phyloP scores from a whole-genome alignment of 92 coral and sea anemone genomes.

The Palythoa grandis region DNA sequence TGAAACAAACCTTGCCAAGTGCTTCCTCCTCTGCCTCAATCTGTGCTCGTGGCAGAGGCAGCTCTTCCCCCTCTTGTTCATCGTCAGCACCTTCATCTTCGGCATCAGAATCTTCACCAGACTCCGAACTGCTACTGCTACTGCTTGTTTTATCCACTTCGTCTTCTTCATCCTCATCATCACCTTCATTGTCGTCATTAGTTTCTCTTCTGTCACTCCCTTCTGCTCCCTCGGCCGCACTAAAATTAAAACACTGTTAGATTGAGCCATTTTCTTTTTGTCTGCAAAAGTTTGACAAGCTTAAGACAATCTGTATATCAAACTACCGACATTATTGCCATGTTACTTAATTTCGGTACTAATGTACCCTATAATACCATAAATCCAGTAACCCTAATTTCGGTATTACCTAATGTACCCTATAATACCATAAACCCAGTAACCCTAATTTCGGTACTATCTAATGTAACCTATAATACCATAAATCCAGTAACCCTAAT shows the following conservation, averaged over 20 bases:
- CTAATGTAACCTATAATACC: neutral
- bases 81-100: slow-evolving; percentile 94
- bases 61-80: slow-evolving; percentile 69
- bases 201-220: slow-evolving; percentile 52
- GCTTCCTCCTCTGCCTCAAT: slow-evolving; percentile 95
- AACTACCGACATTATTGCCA: too few relatives aligned
- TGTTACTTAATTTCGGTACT: too few relatives aligned
- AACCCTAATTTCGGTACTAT: too few relatives aligned
- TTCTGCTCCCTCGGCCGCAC: slow-evolving; percentile 84
- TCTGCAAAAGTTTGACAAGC: neutral
- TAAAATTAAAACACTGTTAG: slow-evolving; percentile 21
- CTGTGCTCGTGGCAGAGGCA: slow-evolving; percentile 83
- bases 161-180: slow-evolving; percentile 60
- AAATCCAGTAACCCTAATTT: too few relatives aligned
- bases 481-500: neutral
- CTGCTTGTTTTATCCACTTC: slow-evolving; percentile 63
- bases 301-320: too few relatives aligned
- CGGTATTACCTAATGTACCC: too few relatives aligned
- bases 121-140: slow-evolving; percentile 68
- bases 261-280: neutral
- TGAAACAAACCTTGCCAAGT: slow-evolving; percentile 88
- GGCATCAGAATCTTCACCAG: slow-evolving; percentile 88
- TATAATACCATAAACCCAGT: neutral
- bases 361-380: too few relatives aligned
- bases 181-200: slow-evolving; percentile 72